Evolutionary conservation across 2,113 vertebrate species (phyloP), one percentile per base, ranked within the genome.

Genomic region (Chaetura pelagica): DNA sequence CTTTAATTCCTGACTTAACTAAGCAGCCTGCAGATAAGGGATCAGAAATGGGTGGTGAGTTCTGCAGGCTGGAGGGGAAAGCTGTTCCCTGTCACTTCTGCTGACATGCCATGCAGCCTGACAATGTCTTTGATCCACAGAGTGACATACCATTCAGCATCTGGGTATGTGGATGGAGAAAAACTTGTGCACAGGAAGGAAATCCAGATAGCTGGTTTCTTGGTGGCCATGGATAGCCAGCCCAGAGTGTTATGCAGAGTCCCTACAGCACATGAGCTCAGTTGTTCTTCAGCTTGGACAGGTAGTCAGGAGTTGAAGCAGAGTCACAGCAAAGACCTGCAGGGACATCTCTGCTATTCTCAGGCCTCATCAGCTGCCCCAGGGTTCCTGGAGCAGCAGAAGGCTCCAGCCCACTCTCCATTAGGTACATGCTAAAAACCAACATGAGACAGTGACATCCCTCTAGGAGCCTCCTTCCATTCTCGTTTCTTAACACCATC

Each of bases 201-300:
- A 48, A 1, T 92, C 4, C 24, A 48, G 61, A 38, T 1, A 73
- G 49, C 16, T 52, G 79, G 8, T n/a, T 80, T 26, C 3, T 2
- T 30, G 32, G 48, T 26, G 12, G 19, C 23, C 26, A 12, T 4
- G n/a, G 23, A 80, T 58, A 58, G 58, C 32, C 51, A 89, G 30
- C 18, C 26, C 62, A 48, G 46, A 54, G 35, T 13, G n/a, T 26
- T 44, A n/a, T 4, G 4, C 21, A 49, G 21, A 23, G 9, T 29
- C 11, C 22, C 14, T 55, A 1, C 0, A 42, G 35, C 68, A 55
- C 24, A 15, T 1, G 10, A 75, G 29, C 10, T 77, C 15, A 3
- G 7, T 1, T 44, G 19, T 3, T 80, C 42, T 58, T 75, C 38
- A 13, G 40, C 14, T 42, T 21, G 30, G 23, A 46, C 54, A 52